These are phyloP conservation scores for Micromesistius poutassou DNA, from an alignment of 2,797 vertebrate species.

Conservation along the genomic window DNA sequence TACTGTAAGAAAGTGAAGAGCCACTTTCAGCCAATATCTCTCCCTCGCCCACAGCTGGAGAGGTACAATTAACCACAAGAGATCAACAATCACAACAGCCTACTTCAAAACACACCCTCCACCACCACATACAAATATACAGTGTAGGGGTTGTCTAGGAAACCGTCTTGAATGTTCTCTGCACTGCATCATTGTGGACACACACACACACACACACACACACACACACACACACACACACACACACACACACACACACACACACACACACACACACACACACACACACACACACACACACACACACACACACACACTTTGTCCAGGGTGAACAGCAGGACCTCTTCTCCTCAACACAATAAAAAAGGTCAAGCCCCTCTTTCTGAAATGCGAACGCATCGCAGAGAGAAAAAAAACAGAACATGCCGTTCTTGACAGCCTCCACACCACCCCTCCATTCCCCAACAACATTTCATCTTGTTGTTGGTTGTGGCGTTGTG, in stretches of 20 bases:
- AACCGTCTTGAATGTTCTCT: conserved; percentile 59
- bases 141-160: conserved; percentile 64
- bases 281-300: conserved; percentile 71
- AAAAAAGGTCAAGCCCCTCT: not conserved
- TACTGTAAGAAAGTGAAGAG: not conserved
- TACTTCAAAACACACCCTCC: conserved; percentile 18
- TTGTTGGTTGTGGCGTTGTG: no score
- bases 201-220: conserved; percentile 29
- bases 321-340: not conserved
- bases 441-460: not conserved
- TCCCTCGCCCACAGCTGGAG: not conserved
- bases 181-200: conserved; percentile 61
- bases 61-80: not conserved
- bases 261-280: conserved; percentile 72
- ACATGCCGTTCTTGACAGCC: not conserved
- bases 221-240: conserved; percentile 2
- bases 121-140: conserved; percentile 45
- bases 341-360: not conserved
- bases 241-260: conserved; percentile 69
- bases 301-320: not conserved
- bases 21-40: not conserved
- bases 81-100: not conserved
- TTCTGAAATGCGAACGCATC: not conserved
- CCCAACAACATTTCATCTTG: no score
- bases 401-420: not conserved